Conservation (phyloP, 2,888 invertebrate species). For the Euclidia mi region DNA sequence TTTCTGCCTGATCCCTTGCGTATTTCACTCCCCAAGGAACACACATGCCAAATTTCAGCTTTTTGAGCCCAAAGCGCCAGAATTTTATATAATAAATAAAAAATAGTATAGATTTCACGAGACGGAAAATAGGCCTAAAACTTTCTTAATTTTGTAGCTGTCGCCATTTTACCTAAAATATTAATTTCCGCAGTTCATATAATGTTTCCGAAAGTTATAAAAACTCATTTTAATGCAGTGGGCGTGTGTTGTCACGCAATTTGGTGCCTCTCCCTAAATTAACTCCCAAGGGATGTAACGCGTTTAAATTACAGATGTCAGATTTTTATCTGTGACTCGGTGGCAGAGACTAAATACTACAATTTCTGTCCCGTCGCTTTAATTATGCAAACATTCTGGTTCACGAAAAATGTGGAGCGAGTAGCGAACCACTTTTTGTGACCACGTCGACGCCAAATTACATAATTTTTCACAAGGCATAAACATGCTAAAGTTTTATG, state of each 20-base stretch:
- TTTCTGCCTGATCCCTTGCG: no score
- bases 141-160: no score
- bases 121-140: no score
- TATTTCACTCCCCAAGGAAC: no score
- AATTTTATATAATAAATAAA: no score
- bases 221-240: constrained; percentile 15
- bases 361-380: constrained; percentile 36
- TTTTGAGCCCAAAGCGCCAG: no score
- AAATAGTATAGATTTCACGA: no score
- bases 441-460: constrained; percentile 28
- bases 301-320: constrained; percentile 33
- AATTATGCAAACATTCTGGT: constrained; percentile 35
- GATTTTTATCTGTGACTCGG: constrained; percentile 24
- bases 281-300: constrained; percentile 25
- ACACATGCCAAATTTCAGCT: no score
- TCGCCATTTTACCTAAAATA: background rate
- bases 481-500: constrained; percentile 35
- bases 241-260: constrained; percentile 24
- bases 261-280: constrained; percentile 27
- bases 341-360: constrained; percentile 43
- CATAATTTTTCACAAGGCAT: constrained; percentile 34
- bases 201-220: constrained; percentile 17
- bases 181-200: background rate
- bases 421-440: constrained; percentile 23
- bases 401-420: constrained; percentile 22